Base-by-base conservation (phyloP, 2,888 invertebrate genomes). In the Chalcis sispes region DNA sequence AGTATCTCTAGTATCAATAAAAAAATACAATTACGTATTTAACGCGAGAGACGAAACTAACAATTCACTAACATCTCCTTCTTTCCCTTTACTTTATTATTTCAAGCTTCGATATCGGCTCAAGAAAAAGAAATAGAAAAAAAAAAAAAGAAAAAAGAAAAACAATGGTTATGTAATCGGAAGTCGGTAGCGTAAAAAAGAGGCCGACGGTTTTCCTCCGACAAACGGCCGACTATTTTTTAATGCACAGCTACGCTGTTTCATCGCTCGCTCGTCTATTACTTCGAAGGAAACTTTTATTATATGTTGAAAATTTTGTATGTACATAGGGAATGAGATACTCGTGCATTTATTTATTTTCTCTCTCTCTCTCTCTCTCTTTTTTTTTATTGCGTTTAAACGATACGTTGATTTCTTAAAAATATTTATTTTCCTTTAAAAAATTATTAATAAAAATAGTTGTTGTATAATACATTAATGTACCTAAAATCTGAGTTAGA, bases 151-250 rank as follows among this genome's bases (percentile, higher is more conserved):
- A 59, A 59, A 58, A 69, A 32, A 27, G 23, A 59, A 59, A 58
- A 69, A 69, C n/a, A 46, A 32, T 48, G 32, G 48, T 69, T 48
- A 56, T 23, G 59, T n/a, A 59, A 59, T 59, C 20, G 59, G 59
- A 50, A 59, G 59, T 69, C 10, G 69, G n/a, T n/a, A 23, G 40
- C 23, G 23, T 23, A 5, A 48, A 48, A 59, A 70, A 59, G 36
- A 13, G 18, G 27, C n/a, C 40, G 40, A 36, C 52, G n/a, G 52
- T 23, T 23, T 25, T 25, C 42, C n/a, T 42, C 15, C 25, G 15
- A 18, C 18, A 15, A 3, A 20, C 29, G 8, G 18, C 46, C 1
- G 27, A 32, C 59, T 65, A 18, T 48, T 48, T 46, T 69, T 25
- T 48, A 23, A 59, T 50, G 59, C 32, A 20, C 18, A 40, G 15